Base-by-base conservation (phyloP, 2,888 invertebrate species). In the Pedicia rivosa region DNA sequence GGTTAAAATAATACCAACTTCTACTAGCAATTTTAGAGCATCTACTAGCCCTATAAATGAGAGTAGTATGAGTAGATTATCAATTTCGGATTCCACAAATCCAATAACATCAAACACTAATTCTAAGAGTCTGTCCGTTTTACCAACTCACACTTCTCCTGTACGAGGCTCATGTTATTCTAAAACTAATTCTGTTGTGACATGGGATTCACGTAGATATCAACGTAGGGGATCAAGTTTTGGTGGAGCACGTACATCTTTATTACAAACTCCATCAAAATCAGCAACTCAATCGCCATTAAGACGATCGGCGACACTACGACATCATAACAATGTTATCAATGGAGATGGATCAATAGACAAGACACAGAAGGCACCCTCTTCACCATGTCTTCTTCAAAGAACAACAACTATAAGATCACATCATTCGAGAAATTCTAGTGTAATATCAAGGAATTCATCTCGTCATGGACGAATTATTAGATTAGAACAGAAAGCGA, bases 401-500 rank as follows among this genome's bases (percentile, higher is more conserved):
- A 50, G 66, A 5, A 68, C 67, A 43, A 64, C 69, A 3, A 72
- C 72, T 1, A 62, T 72, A 5, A 68, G 79, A 38, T 69, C 75
- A 1, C 81, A 80, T 50, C 81, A 81, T 55, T 78, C 79, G 9
- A 66, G 83, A 37, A 83, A 80, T 46, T 82, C 83, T 14, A 82
- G 81, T 55, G 78, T 84, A 1, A 76, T 83, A 35, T 83, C 82
- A 5, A 65, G 82, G 38, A 82, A 81, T 50, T 82, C 81, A 1
- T 81, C 81, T 1, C 69, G 84, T 0, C 84, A 86, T 51, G 86
- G 86, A 1, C 67, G 84, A 40, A 86, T 81, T 50, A 74, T 92
- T 37, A 70, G 84, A 4, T 69, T 90, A 36, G 92, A 95, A 56
- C 92, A 94, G 55, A 94, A 94, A 58, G 95, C 95, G 1, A 92